phyloP scores from a whole-genome alignment of 2,888 invertebrate genomes.

The Scaptomyza tumidula region DNA sequence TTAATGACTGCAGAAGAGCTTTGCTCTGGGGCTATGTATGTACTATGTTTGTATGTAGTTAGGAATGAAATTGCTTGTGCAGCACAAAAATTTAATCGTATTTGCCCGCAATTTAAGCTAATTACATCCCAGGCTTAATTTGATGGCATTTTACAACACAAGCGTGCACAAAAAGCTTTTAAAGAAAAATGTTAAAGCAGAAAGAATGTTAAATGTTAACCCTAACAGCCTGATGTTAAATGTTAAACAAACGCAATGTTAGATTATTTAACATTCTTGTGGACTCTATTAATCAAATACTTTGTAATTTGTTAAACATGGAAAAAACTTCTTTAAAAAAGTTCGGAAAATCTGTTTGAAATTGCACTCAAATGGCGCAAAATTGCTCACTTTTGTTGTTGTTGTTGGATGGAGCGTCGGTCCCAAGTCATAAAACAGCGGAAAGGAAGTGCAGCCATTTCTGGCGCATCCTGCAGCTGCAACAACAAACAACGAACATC shows the following conservation, averaged over 20 bases:
- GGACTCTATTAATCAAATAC: background rate
- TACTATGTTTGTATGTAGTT: conserved; percentile 5
- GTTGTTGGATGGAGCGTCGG: background rate
- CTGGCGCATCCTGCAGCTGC: conserved; percentile 68
- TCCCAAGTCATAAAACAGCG: conserved; percentile 44
- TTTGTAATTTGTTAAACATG: background rate
- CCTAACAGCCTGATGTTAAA: background rate
- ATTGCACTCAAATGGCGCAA: conserved; percentile 12
- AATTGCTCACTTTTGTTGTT: background rate
- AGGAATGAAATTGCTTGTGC: conserved; percentile 15
- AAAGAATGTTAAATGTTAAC: background rate
- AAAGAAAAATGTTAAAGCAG: background rate
- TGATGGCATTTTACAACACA: background rate
- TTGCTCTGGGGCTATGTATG: conserved; percentile 1
- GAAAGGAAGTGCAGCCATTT: conserved; percentile 74
- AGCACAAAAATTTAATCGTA: conserved; percentile 10
- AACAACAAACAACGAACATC: conserved; percentile 57
- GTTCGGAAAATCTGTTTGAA: conserved; percentile 6
- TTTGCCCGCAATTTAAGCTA: conserved; percentile 19
- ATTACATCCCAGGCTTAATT: conserved; percentile 19
- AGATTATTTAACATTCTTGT: background rate
- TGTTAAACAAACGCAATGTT: background rate
- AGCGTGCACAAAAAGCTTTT: background rate
- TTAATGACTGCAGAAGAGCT: conserved; percentile 32
- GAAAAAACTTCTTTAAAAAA: background rate